Evolutionary conservation across 2,888 invertebrate genomes (phyloP).

Genomic region (Phlogophora meticulosa): DNA sequence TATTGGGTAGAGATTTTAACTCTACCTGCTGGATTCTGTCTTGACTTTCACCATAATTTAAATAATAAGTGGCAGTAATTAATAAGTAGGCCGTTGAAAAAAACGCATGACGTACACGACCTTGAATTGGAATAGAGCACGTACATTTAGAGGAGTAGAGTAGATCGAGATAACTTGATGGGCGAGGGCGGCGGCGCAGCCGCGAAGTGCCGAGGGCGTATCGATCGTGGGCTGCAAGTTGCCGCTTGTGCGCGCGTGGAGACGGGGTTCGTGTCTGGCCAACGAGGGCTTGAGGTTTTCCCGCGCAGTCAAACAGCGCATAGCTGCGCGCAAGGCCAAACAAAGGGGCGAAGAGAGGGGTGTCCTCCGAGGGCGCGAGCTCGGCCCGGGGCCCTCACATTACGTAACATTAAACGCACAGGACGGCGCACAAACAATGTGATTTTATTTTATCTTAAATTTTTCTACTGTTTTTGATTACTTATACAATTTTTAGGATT

Average conservation of each 20-base stretch:
- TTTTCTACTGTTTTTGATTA: conserved; percentile 87
- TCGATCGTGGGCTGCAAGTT: conserved; percentile 63
- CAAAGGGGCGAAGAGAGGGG: conserved; percentile 73
- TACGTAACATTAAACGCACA: conserved; percentile 91
- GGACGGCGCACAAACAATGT: conserved; percentile 91
- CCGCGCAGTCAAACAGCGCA: conserved; percentile 68
- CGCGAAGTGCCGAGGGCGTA: conserved; percentile 62
- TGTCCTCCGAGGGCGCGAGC: conserved; percentile 74
- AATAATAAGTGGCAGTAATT: conserved; percentile 1
- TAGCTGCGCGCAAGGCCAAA: conserved; percentile 69
- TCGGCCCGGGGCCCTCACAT: conserved; percentile 85
- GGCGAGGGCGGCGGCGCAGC: conserved; percentile 64
- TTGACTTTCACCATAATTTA: not conserved
- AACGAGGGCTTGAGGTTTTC: conserved; percentile 58
- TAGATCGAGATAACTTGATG: conserved; percentile 59
- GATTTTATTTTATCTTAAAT: conserved; percentile 87
- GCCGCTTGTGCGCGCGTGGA: conserved; percentile 58
- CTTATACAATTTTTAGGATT: conserved; percentile 89
- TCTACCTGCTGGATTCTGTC: not conserved
- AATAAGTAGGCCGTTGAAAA: conserved; percentile 14
- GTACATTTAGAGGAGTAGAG: conserved; percentile 47
- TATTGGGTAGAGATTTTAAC: too few species aligned
- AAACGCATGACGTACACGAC: conserved; percentile 63
- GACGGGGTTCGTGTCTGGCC: conserved; percentile 16
- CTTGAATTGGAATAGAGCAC: conserved; percentile 76